Conservation (phyloP, 2,797 vertebrate genomes). For the Chiloscyllium punctatum region DNA sequence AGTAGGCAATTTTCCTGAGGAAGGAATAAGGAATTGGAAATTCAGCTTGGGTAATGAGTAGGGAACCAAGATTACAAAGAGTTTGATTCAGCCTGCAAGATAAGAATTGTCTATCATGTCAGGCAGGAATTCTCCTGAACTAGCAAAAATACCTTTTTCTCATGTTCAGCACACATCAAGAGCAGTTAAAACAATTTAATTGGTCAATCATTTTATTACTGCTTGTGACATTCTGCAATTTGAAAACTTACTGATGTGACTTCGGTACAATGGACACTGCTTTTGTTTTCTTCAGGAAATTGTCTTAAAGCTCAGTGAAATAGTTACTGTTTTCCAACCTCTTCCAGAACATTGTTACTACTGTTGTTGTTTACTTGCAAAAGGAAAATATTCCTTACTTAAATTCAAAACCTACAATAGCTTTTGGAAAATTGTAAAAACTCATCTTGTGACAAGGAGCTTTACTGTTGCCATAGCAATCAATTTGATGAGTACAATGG, state of each 20-base stretch:
- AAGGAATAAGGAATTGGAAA: neutral
- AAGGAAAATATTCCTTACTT: neutral
- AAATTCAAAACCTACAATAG: neutral
- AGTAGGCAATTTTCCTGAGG: neutral
- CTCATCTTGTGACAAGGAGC: neutral
- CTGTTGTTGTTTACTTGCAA: neutral
- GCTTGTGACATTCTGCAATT: neutral
- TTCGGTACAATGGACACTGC: neutral
- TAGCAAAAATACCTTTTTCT: neutral
- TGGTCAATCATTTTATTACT: neutral
- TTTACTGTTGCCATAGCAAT: neutral
- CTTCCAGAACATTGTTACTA: neutral
- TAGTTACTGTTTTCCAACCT: neutral
- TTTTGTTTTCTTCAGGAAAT: neutral
- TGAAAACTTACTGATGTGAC: neutral
- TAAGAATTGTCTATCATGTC: neutral
- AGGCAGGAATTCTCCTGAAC: too few relatives aligned
- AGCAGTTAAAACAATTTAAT: neutral
- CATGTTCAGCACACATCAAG: neutral
- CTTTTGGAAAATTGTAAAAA: neutral
- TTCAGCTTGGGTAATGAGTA: neutral
- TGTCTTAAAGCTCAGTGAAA: neutral
- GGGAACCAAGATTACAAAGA: neutral
- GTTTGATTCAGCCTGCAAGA: neutral
- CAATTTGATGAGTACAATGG: neutral